Base-by-base conservation (phyloP, 1,140 invertebrate species). In the Armadillidium nasatum region DNA sequence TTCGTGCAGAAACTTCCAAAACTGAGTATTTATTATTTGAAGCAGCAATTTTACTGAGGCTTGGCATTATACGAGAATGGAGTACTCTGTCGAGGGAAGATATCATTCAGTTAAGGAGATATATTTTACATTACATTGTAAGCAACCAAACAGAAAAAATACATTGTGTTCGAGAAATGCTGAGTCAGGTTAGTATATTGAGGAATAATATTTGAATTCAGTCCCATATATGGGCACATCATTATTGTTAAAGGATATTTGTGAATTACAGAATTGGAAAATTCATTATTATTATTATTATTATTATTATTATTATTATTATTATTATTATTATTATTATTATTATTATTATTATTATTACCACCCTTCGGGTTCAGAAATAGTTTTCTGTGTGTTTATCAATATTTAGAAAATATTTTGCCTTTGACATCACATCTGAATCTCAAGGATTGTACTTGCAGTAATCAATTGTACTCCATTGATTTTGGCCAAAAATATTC, bases 21-120 rank as follows among this genome's bases (percentile, higher is more conserved):
- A 89, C 90, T 76, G 92, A 93, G 82, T 94, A 93, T 87, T 92
- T 96, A 7, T 83, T 94, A 70, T 96, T 95, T 87, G 94, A 96
- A 86, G 89, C 92, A 78, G 92, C 91, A 7, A 90, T 90, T 74
- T 88, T 94, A n/a, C 85, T 97, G 74, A 94, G 94, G 85, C 88
- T 90, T 81, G 91, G 92, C 43, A 84, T 96, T 9, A 90, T 95
- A 71, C 87, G 91, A 84, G 93, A 95, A 87, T 95, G 94, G 94
- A 85, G 86, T 19, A 84, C 89, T 78, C 82, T 95, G 46, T 85
- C 87, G 44, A 86, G 89, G 76, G 86, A 86, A 73, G 90, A 93
- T 84, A 89, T 92, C 69, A 86, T 88, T 68, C 89, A 90, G 13
- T 84, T 95, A n/a, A 85, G 90, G 78, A 88, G 91, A 80, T 95